A percentile compares a stretch with the other conserved stretches of the same genome.
phyloP scores from a whole-genome alignment of 2,888 invertebrate species.

The Zygaena filipendulae region DNA sequence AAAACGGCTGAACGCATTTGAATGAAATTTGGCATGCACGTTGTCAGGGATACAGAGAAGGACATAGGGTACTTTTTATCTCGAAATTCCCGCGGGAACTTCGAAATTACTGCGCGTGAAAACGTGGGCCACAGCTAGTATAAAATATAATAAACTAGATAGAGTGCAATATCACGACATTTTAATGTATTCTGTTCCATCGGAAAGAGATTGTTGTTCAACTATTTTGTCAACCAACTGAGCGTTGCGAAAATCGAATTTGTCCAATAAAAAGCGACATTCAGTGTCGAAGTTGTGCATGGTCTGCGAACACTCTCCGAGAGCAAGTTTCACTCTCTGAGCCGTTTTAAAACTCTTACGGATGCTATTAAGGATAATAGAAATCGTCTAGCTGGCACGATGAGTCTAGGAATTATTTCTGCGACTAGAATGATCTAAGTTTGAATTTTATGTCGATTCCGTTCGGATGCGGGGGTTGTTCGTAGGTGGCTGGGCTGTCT shows the following conservation, averaged over 20 bases:
- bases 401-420: constrained; percentile 56
- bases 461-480: constrained; percentile 22
- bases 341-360: constrained; percentile 64
- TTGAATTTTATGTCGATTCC: constrained; percentile 45
- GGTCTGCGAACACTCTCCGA: constrained; percentile 48
- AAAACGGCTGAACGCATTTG: too few species aligned
- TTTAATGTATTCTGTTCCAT: too few species aligned
- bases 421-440: constrained; percentile 53
- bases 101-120: too few species aligned
- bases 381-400: constrained; percentile 53
- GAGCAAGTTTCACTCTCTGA: constrained; percentile 57
- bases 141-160: too few species aligned
- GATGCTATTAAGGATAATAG: constrained; percentile 64
- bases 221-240: constrained; percentile 24
- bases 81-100: too few species aligned
- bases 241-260: constrained; percentile 43
- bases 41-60: too few species aligned
- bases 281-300: constrained; percentile 45
- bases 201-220: too few species aligned
- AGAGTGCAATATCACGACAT: too few species aligned
- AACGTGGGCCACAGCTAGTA: too few species aligned
- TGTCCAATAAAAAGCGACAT: constrained; percentile 54
- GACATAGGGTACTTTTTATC: too few species aligned
- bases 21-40: too few species aligned
- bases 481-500: constrained; percentile 23